Evolutionary conservation across 2,797 vertebrate species (phyloP), one percentile per base, ranked within the genome.

Genomic region (Alosa sapidissima): DNA sequence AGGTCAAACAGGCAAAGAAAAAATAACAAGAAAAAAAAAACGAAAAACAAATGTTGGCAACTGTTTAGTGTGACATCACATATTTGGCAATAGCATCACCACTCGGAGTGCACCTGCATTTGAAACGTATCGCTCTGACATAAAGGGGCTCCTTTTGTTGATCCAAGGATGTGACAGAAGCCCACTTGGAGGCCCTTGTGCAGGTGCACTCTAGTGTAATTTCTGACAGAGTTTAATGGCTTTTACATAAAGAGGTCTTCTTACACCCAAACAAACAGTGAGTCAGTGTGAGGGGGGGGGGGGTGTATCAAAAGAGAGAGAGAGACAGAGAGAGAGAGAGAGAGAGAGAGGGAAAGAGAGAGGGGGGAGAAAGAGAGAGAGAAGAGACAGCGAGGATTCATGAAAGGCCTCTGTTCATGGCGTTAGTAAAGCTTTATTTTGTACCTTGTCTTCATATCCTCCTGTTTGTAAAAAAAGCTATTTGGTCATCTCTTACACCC

Each of bases 61-160:
- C 85, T 81, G 84, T 85, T 89, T 86, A 87, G 86, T 88, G 85
- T 90, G 88, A 86, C 88, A 88, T 83, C 41, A 52, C 55, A 55
- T 72, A 83, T 54, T 82, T 84, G 72, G 86, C 83, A 88, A 85
- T 88, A 84, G 85, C 72, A 82, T 82, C 84, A 55, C 28, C 47
- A 52, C 81, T 86, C 81, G 48, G 84, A 84, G 84, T 81, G 85
- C 87, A 87, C 86, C 88, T 89, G 87, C 84, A 86, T 72, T 87
- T 87, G 85, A 88, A 90, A 90, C 55, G 83, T 83, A 47, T 52
- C 84, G 84, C 87, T 86, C 87, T 87, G 86, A 86, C 81, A 84
- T 86, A 88, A 88, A 68, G 48, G 60, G 84, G 72, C 81, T 85
- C 82, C 82, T 83, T 85, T 84, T 88, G 84, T 84, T 87, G 84